A percentile compares a stretch with the other conserved stretches of the same genome.
These are phyloP conservation scores for Mythimna loreyi DNA, from an alignment of 2,888 invertebrate genomes.

Conservation along the genomic window DNA sequence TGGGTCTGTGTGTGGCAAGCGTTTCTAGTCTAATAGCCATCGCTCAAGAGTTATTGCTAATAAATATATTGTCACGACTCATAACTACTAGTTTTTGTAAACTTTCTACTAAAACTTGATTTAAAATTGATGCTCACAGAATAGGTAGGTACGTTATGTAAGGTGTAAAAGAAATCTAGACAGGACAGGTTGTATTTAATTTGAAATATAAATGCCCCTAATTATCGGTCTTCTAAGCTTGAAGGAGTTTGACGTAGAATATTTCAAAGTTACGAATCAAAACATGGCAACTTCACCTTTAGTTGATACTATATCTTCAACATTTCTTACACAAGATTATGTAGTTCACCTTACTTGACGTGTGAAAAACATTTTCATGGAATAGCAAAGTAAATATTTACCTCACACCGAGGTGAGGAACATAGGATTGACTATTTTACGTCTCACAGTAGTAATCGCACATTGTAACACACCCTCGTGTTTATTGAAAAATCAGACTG, in stretches of 20 bases:
- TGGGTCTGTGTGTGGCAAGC: constrained; percentile 72
- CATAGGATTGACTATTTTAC: constrained; percentile 42
- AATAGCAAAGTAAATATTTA: constrained; percentile 43
- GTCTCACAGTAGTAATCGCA: constrained; percentile 16
- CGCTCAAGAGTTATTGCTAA: constrained; percentile 65
- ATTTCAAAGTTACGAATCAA: neutral
- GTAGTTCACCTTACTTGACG: neutral
- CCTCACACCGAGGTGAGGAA: constrained; percentile 3
- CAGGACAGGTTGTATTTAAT: neutral
- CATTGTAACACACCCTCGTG: constrained; percentile 25
- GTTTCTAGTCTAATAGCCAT: constrained; percentile 67
- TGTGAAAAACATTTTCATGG: constrained; percentile 25
- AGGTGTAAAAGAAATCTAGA: neutral
- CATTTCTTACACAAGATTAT: neutral
- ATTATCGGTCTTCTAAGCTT: neutral
- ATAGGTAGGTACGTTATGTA: constrained; percentile 8
- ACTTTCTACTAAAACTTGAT: constrained; percentile 43
- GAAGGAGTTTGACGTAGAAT: neutral
- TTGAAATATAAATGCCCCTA: no score
- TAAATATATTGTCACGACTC: constrained; percentile 58
- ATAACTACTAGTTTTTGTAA: constrained; percentile 34
- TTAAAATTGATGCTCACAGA: constrained; percentile 6
- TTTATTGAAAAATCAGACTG: constrained; percentile 38
- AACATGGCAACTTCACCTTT: neutral
- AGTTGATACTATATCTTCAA: neutral